phyloP scores from a whole-genome alignment of 2,797 vertebrate genomes.

The Myotis pilosus region DNA sequence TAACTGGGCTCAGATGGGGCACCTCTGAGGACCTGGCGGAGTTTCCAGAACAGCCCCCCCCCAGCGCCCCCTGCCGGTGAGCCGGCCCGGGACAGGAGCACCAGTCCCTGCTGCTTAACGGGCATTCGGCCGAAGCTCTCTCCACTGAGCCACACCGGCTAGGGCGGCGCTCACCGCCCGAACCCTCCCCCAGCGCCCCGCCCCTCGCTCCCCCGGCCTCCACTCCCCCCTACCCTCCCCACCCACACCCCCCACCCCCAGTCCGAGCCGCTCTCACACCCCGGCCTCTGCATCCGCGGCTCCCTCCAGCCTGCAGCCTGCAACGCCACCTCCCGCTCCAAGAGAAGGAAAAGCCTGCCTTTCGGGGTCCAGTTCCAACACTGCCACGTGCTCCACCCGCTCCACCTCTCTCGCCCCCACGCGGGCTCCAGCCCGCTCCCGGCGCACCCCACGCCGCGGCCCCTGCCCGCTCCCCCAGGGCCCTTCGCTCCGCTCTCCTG shows the following conservation, averaged over 20 bases:
- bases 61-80: not conserved
- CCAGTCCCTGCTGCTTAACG: not conserved
- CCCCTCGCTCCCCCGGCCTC: not conserved
- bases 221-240: not conserved
- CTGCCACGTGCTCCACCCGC: not conserved
- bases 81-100: not conserved
- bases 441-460: not conserved
- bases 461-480: not conserved
- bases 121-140: not conserved
- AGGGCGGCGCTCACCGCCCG: not conserved
- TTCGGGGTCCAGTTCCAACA: not conserved
- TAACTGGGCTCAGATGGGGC: not conserved
- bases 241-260: not conserved
- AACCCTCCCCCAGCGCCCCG: not conserved
- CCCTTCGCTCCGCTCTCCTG: not conserved
- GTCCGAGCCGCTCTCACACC: not conserved
- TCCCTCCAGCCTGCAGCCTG: not conserved
- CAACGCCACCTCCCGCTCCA: not conserved
- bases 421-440: not conserved
- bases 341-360: not conserved
- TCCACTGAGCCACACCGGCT: too few relatives aligned
- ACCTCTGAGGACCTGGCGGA: not conserved
- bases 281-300: not conserved
- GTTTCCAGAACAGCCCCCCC: not conserved
- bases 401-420: not conserved